Base-by-base conservation (phyloP, 2,888 invertebrate species). In the Dynastes grantii region DNA sequence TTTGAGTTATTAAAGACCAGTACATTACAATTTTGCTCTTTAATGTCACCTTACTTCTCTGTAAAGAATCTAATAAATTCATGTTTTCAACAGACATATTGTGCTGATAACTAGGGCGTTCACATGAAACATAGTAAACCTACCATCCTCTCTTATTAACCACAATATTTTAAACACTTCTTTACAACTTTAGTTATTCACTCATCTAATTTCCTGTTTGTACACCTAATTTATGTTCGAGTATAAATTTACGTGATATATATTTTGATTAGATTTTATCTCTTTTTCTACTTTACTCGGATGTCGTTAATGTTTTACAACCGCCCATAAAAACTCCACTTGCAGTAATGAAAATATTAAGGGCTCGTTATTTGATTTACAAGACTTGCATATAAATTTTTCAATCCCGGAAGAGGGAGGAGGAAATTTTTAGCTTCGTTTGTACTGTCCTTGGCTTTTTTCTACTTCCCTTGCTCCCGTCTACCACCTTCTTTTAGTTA, bases 321-420 rank as follows among this genome's bases (percentile, higher is more conserved):
- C 67, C 67, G 3, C 27, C 22, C 49, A 37, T 68, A 68, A 68
- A 68, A 65, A 49, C 16, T 49, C 67, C 49, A 68, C 67, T 68
- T 29, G 49, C 45, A 45, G 49, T 68, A 68, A 68, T 68, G 67
- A 68, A 68, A 68, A 68, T 68, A 68, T 68, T 32, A 65, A 27
- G 37, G n/a, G 37, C 4, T 13, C 37, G 32, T 65, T 68, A 68
- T 68, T 49, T 22, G 67, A 68, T 68, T 51, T 49, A 29, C 67
- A 51, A 51, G 49, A 49, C 67, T 51, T 68, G 67, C 67, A 51
- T 68, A 68, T 68, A 68, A 49, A 68, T 51, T 68, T 68, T 68
- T 51, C 63, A 29, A 13, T 32, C 63, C 13, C 11, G 27, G 2
- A 55, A n/a, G 29, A 63, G 63, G 11, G 63, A 68, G 40, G 51